Evolutionary conservation across 2,888 invertebrate genomes (phyloP).

Genomic region (Tenthredo scrophulariae): DNA sequence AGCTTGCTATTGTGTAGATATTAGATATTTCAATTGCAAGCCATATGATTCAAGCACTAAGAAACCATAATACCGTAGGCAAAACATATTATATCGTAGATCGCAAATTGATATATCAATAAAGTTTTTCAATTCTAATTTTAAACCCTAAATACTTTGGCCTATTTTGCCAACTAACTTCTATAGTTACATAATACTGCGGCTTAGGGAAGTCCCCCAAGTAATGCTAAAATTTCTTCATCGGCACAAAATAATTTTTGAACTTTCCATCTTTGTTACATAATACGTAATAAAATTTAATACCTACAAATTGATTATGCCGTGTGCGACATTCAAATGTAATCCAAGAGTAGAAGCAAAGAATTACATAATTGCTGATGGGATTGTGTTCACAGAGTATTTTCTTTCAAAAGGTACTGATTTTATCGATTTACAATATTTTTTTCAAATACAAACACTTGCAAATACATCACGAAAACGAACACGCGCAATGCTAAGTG

Average conservation of each 20-base stretch:
- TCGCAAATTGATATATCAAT: slow-evolving; percentile 23
- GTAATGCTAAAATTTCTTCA: slow-evolving; percentile 7
- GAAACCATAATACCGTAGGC: background rate
- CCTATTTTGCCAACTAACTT: slow-evolving; percentile 38
- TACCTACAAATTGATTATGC: slow-evolving; percentile 59
- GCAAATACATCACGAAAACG: slow-evolving; percentile 1
- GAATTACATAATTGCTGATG: slow-evolving; percentile 50
- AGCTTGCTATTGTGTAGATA: slow-evolving; percentile 28
- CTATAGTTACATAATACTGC: slow-evolving; percentile 48
- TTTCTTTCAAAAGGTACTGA: slow-evolving; percentile 42
- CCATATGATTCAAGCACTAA: slow-evolving; percentile 32
- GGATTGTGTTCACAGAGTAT: slow-evolving; percentile 26
- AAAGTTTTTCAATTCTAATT: slow-evolving; percentile 6
- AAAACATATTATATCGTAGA: background rate
- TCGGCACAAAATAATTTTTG: slow-evolving; percentile 30
- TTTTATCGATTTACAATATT: slow-evolving; percentile 13
- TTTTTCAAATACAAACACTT: background rate
- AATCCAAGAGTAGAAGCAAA: slow-evolving; percentile 63
- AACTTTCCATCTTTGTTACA: slow-evolving; percentile 53
- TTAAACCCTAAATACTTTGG: slow-evolving; percentile 40
- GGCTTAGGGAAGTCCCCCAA: slow-evolving; percentile 22
- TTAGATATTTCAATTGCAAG: slow-evolving; percentile 15
- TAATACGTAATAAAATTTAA: slow-evolving; percentile 54
- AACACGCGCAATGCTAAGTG: background rate
- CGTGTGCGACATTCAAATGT: slow-evolving; percentile 53